phyloP scores from a whole-genome alignment of 1,140 invertebrate genomes.

The Aphaenogaster rudis region DNA sequence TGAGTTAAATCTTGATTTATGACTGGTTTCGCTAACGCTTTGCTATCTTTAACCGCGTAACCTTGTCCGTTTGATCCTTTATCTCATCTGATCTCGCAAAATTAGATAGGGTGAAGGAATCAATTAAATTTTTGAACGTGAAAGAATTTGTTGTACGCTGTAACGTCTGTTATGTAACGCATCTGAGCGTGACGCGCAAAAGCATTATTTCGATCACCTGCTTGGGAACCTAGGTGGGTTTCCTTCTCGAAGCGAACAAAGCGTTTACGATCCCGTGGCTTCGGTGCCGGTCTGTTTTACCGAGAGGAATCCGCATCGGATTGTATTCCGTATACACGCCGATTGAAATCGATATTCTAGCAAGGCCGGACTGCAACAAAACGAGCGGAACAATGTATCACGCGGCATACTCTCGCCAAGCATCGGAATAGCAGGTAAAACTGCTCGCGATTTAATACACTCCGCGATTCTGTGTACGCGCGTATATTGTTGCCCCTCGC shows the following conservation, averaged over 20 bases:
- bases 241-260: conserved; percentile 45
- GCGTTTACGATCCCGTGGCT: conserved; percentile 59
- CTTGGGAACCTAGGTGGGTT: conserved; percentile 28
- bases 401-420: conserved; percentile 66
- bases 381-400: conserved; percentile 80
- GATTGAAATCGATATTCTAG: conserved; percentile 84
- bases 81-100: not conserved
- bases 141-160: not conserved
- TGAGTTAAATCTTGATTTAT: conserved; percentile 51
- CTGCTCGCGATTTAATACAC: conserved; percentile 76
- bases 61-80: not conserved
- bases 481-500: conserved; percentile 22
- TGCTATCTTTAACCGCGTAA: not conserved
- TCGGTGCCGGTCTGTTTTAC: conserved; percentile 64
- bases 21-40: not conserved
- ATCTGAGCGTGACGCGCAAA: conserved; percentile 24
- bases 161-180: conserved; percentile 17
- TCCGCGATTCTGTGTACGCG: conserved; percentile 12
- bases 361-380: conserved; percentile 80
- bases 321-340: conserved; percentile 80
- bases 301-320: conserved; percentile 75
- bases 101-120: not conserved
- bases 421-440: conserved; percentile 70
- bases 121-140: conserved; percentile 5
- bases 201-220: conserved; percentile 42